phyloP scores from a whole-genome alignment of 2,113 vertebrate species.

The Tachycineta bicolor region DNA sequence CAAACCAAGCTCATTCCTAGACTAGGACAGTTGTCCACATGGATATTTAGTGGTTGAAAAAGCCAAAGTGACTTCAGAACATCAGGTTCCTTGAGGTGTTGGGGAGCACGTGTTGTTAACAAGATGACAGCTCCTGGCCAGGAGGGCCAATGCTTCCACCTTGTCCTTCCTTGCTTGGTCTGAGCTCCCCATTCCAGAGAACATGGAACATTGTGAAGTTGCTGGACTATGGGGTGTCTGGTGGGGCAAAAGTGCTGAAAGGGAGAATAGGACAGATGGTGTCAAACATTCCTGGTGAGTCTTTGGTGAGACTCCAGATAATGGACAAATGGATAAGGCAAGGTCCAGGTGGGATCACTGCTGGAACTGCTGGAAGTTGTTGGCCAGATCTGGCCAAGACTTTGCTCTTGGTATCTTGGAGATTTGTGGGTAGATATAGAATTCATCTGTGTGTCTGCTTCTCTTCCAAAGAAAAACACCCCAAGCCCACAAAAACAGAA shows the following conservation, averaged over 20 bases:
- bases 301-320: neutral
- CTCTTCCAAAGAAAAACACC: neutral
- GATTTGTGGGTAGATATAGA: neutral
- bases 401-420: neutral
- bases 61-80: neutral
- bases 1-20: neutral
- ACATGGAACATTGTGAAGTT: rapidly evolving
- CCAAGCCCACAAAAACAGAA: neutral
- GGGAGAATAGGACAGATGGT: rapidly evolving
- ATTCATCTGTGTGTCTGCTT: neutral
- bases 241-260: neutral
- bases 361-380: neutral
- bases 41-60: neutral
- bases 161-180: neutral
- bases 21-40: neutral
- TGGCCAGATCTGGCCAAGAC: neutral
- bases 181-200: neutral
- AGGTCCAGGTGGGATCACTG: neutral
- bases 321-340: rapidly evolving
- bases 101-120: rapidly evolving
- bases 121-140: neutral
- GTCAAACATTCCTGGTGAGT: neutral
- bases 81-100: neutral
- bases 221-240: rapidly evolving
- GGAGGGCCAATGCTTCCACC: rapidly evolving